A percentile compares a stretch with the other conserved stretches of the same genome.
phyloP scores from a whole-genome alignment of 2,113 vertebrate species.

The Apus apus region DNA sequence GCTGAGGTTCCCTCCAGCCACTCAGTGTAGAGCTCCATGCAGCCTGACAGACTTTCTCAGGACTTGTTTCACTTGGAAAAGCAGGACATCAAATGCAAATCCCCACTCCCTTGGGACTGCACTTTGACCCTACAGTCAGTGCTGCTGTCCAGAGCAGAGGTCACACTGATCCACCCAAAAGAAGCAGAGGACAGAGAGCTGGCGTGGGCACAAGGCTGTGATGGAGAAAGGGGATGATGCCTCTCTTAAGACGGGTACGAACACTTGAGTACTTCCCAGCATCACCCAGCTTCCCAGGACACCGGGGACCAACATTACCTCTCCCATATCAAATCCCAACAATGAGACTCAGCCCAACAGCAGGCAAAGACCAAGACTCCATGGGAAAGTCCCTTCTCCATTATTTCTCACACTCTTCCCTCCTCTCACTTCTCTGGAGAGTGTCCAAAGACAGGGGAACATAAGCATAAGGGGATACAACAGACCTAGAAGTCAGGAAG shows the following conservation, averaged over 20 bases:
- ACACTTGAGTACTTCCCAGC: background rate
- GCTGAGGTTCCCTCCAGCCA: background rate
- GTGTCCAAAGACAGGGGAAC: background rate
- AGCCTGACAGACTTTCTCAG: background rate
- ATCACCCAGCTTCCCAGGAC: background rate
- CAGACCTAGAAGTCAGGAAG: background rate
- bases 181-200: background rate
- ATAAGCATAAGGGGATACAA: background rate
- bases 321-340: background rate
- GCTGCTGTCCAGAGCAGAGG: background rate
- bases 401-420: background rate
- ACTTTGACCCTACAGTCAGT: background rate
- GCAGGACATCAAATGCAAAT: background rate
- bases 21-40: background rate
- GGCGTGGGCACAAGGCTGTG: background rate
- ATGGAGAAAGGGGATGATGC: no score
- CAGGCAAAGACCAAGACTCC: background rate
- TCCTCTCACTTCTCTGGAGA: background rate
- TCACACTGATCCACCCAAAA: background rate
- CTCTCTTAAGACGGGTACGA: background rate
- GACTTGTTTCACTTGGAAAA: background rate
- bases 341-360: background rate
- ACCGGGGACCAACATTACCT: background rate
- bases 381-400: rapidly evolving
- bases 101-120: background rate